Conservation (phyloP, 1,140 invertebrate genomes). For the Drosophila funebris region DNA sequence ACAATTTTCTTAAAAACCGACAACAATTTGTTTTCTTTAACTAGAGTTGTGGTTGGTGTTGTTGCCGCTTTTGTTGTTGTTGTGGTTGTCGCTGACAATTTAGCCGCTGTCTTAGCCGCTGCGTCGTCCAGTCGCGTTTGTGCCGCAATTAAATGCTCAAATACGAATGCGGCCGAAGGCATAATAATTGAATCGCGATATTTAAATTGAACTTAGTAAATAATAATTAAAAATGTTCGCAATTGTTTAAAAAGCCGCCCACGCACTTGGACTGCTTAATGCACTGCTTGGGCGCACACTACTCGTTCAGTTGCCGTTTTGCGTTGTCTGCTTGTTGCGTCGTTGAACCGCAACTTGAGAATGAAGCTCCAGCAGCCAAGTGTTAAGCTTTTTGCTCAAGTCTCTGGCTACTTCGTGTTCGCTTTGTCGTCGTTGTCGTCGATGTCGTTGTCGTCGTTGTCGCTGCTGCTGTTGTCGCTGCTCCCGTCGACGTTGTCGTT, state of each 20-base stretch:
- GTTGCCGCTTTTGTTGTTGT: conserved; percentile 14
- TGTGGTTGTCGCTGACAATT: conserved; percentile 10
- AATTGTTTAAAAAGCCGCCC: conserved; percentile 22
- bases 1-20: conserved; percentile 67
- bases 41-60: conserved; percentile 21
- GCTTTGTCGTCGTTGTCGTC: conserved; percentile 1
- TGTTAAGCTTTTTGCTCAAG: conserved; percentile 67
- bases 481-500: conserved; percentile 3
- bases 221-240: not conserved
- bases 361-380: conserved; percentile 68
- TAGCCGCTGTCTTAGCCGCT: conserved; percentile 23
- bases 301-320: not conserved
- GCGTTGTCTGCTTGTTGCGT: conserved; percentile 26
- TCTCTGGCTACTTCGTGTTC: conserved; percentile 30
- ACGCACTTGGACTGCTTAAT: conserved; percentile 41
- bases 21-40: conserved; percentile 63
- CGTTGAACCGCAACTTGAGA: conserved; percentile 76
- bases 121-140: conserved; percentile 69
- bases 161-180: conserved; percentile 74
- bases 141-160: conserved; percentile 79
- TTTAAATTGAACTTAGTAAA: not conserved
- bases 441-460: not conserved
- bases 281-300: conserved; percentile 30
- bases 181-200: conserved; percentile 50
- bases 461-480: conserved; percentile 8